These are phyloP conservation scores for Chelon labrosus DNA, from an alignment of 2,797 vertebrate species.

Conservation along the genomic window DNA sequence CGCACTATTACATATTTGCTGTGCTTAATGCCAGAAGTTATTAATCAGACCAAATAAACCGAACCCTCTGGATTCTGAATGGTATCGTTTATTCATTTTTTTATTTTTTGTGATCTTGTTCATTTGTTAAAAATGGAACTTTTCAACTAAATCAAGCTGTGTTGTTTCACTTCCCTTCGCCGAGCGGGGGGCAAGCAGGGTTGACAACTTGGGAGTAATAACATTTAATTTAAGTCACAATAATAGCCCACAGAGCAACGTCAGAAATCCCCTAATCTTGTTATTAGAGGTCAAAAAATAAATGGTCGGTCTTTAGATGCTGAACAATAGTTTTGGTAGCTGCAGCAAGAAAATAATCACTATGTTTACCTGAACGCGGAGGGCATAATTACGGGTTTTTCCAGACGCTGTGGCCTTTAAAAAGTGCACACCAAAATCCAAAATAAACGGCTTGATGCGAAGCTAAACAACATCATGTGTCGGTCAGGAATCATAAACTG, in stretches of 20 bases:
- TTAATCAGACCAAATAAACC: slow-evolving; percentile 72
- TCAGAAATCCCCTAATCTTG: too few species aligned
- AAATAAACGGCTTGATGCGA: slow-evolving; percentile 40
- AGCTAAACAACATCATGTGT: slow-evolving; percentile 18
- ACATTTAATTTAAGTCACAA: too few species aligned
- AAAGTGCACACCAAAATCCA: slow-evolving; percentile 2
- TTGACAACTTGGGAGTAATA: too few species aligned
- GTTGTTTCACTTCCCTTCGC: slow-evolving; percentile 38
- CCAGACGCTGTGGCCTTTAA: background rate
- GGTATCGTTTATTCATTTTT: background rate
- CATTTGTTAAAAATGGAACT: too few species aligned
- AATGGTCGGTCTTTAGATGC: background rate
- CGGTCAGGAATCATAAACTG: too few species aligned
- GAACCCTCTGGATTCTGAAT: slow-evolving; percentile 75
- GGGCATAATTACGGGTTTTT: slow-evolving; percentile 19
- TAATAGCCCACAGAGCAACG: too few species aligned
- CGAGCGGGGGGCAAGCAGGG: too few species aligned
- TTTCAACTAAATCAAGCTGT: background rate
- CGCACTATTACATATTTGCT: slow-evolving; percentile 34
- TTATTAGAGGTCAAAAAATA: too few species aligned
- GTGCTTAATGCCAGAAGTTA: slow-evolving; percentile 50
- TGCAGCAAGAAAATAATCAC: slow-evolving; percentile 8
- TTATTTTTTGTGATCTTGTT: background rate
- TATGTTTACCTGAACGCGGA: slow-evolving; percentile 15
- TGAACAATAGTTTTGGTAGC: background rate